Percentiles rank a stretch among this genome's conserved stretches.
Conservation (phyloP, 2,888 invertebrate genomes). For the Ennomos fuscantarius region DNA sequence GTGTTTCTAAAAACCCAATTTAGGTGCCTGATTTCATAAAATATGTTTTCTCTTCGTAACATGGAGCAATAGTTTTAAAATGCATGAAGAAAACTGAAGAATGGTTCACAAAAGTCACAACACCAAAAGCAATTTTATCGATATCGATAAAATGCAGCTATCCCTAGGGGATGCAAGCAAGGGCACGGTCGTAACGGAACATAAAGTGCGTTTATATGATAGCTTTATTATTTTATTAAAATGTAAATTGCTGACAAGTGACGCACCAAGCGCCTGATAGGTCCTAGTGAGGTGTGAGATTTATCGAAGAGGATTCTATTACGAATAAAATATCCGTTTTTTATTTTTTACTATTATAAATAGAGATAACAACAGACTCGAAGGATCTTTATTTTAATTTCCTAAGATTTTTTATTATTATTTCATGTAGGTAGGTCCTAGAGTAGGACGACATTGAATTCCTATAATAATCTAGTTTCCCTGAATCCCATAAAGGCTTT, state of each 20-base stretch:
- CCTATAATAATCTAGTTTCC: conserved; percentile 2
- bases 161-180: conserved; percentile 29
- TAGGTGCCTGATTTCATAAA: too few relatives aligned
- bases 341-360: background rate
- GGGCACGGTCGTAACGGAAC: conserved; percentile 48
- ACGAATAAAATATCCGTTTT: conserved; percentile 9
- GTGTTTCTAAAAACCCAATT: too few relatives aligned
- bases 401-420: too few relatives aligned
- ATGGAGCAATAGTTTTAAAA: too few relatives aligned
- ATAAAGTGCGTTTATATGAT: conserved; percentile 51
- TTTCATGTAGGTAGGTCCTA: too few relatives aligned
- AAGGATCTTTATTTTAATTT: too few relatives aligned
- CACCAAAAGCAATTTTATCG: conserved; percentile 7
- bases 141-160: conserved; percentile 27
- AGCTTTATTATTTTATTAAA: conserved; percentile 62
- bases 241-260: conserved; percentile 65
- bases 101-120: background rate
- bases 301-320: conserved; percentile 24
- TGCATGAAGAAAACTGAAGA: too few relatives aligned
- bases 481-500: conserved; percentile 13
- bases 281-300: conserved; percentile 29
- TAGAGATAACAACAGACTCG: background rate
- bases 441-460: background rate
- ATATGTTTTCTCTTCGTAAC: too few relatives aligned
- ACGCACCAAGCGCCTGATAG: conserved; percentile 40